Conservation (phyloP, 2,797 vertebrate genomes). For the Streptopelia turtur region DNA sequence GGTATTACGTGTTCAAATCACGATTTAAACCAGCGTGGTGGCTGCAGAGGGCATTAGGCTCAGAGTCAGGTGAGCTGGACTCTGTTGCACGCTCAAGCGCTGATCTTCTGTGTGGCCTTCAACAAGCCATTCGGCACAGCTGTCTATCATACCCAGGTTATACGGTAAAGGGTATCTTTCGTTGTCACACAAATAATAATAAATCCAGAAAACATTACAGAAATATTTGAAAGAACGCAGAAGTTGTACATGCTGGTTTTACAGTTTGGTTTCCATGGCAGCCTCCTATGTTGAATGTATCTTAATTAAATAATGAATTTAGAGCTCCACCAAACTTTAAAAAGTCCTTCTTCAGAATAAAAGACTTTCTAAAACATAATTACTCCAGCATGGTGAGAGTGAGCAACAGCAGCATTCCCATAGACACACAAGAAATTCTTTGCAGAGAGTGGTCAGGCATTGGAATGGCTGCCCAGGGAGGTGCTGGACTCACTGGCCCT, state of each 20-base stretch:
- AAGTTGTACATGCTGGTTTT: neutral
- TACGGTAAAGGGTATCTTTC: neutral
- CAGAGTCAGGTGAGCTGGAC: neutral
- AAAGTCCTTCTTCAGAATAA: constrained; percentile 2
- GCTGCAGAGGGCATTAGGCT: neutral
- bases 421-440: neutral
- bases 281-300: neutral
- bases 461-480: too few relatives aligned
- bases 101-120: neutral
- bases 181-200: neutral
- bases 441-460: too few relatives aligned
- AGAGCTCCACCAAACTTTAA: constrained; percentile 21
- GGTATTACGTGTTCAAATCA: neutral
- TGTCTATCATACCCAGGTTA: neutral
- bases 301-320: constrained; percentile 29
- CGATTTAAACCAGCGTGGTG: accelerated
- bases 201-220: neutral
- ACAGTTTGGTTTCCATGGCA: constrained; percentile 43
- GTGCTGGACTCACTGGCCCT: too few relatives aligned
- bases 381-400: neutral
- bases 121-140: neutral
- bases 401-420: neutral
- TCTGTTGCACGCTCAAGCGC: accelerated
- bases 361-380: constrained; percentile 12
- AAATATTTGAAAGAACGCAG: neutral